Base-by-base conservation (phyloP, 1,140 invertebrate species). In the Panagrolaimus sp. region DNA sequence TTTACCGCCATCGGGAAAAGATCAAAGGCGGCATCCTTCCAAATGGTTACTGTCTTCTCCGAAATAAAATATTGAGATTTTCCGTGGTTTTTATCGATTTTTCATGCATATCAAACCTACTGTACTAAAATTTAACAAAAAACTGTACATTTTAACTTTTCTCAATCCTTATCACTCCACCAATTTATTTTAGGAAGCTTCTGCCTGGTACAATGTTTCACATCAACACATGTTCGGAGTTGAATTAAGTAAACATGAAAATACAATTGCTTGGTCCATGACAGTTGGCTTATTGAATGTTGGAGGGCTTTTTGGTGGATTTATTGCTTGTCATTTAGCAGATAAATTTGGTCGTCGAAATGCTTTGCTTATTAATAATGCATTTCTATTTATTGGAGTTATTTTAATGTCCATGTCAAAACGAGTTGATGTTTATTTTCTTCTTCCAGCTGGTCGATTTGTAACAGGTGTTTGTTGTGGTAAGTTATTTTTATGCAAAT, bases 391-490 rank as follows among this genome's bases (percentile, higher is more conserved):
- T 14, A 43, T 67, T 8, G 69, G 63, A 7, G 69, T 44, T 5
- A 21, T 32, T 43, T 62, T 66, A 28, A 52, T 71, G n/a, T 66
- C 55, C 24, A 24, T 62, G 21, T 9, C 69, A 8, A 66, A 67
- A 38, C 28, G 52, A 0, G 65, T 63, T 38, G 62, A 67, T 32
- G 32, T 67, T 14, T 71, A 71, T 46, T 58, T 44, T 43, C 32
- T 71, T 48, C 24, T 71, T n/a, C 43, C 52, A 3, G 12, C 66
- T 15, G 69, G 69, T 1, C 46, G 69, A 12, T 71, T 71, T 15
- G 14, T 71, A 14, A 58, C 66, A 15, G 69, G 69, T 10, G 32
- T 71, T 45, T 43, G 75, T 75, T 24, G 70, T 84, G 84, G 84
- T 67, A 58, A 24, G 52, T n/a, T 21, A 3, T 28, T 12, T 9